Conservation (phyloP, 2,888 invertebrate species). For the Microctonus hyperodae region DNA sequence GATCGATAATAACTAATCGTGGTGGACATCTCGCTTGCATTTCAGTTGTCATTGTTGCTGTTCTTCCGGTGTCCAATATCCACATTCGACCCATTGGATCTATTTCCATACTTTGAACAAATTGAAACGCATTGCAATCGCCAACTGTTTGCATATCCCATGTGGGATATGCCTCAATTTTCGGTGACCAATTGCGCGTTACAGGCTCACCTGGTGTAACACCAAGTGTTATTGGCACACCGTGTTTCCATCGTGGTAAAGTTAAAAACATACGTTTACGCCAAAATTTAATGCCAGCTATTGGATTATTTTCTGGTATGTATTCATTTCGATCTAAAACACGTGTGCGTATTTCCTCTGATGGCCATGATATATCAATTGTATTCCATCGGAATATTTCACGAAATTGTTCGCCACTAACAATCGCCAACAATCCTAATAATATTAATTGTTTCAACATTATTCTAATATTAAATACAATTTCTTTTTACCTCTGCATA, state of each 20-base stretch:
- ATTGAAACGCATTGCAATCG: conserved; percentile 75
- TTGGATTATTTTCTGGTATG: conserved; percentile 73
- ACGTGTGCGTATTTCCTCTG: conserved; percentile 65
- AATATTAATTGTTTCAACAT: conserved; percentile 36
- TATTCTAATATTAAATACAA: not conserved
- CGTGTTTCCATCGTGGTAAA: conserved; percentile 73
- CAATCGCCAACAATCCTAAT: conserved; percentile 31
- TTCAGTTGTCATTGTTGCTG: conserved; percentile 67
- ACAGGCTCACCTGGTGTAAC: conserved; percentile 64
- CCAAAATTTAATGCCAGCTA: conserved; percentile 74
- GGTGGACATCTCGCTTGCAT: conserved; percentile 69
- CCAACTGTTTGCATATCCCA: conserved; percentile 75
- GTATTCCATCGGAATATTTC: conserved; percentile 78
- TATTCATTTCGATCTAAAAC: conserved; percentile 69
- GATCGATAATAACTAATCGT: conserved; percentile 73
- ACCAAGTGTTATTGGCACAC: conserved; percentile 76
- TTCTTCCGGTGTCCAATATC: conserved; percentile 68
- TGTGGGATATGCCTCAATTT: conserved; percentile 73
- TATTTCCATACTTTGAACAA: conserved; percentile 78
- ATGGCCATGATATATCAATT: conserved; percentile 74
- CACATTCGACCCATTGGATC: conserved; percentile 73
- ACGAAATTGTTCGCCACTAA: conserved; percentile 64
- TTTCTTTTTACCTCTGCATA: not conserved
- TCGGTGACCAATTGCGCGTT: conserved; percentile 68
- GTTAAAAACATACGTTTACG: conserved; percentile 73